Evolutionary conservation across 2,113 vertebrate genomes (phyloP), one percentile per base, ranked within the genome.

Genomic region (Hyla sarda): DNA sequence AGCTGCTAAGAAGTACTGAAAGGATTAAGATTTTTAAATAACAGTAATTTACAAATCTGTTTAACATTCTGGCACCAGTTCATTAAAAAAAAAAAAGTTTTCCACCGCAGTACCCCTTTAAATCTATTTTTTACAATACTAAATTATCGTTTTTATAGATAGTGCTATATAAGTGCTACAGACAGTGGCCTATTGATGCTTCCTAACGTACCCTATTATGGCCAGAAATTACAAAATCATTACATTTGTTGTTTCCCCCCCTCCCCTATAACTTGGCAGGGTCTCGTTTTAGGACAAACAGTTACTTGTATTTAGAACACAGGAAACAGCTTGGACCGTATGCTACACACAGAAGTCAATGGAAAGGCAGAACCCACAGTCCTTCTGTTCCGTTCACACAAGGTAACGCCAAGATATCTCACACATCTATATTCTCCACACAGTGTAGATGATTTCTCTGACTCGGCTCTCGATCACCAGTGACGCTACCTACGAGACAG

Each of bases 241-340:
- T 13, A 28, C 54, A 45, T 73, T n/a, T 73, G 37, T 45, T 14
- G 16, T 9, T 21, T 45, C 13, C 2, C 9, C 9, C 19, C 25
- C 34, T 23, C 11, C 19, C 37, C 13, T 7, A 16, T 17, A 14
- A 48, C 14, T 47, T 48, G 23, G 37, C 72, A 56, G 76, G 30
- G 34, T 69, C 28, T 1, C 3, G 25, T 45, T 80, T 80, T 80
- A 80, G 52, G 77, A 80, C 77, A 62, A 80, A 60, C 32, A 5
- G 54, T 58, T 80, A 56, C 77, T 80, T 54, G 76, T 58, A 50
- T 78, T 77, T 77, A 30, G 74, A 28, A 54, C 74, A 77, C 28
- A 56, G 48, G 32, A 54, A 58, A 21, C 52, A 60, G 77, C 50
- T 60, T 37, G 77, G 52, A 79, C 4, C 52, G 30, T 79, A 58